Base-by-base conservation (phyloP, 2,113 vertebrate species). In the Callospermophilus lateralis region DNA sequence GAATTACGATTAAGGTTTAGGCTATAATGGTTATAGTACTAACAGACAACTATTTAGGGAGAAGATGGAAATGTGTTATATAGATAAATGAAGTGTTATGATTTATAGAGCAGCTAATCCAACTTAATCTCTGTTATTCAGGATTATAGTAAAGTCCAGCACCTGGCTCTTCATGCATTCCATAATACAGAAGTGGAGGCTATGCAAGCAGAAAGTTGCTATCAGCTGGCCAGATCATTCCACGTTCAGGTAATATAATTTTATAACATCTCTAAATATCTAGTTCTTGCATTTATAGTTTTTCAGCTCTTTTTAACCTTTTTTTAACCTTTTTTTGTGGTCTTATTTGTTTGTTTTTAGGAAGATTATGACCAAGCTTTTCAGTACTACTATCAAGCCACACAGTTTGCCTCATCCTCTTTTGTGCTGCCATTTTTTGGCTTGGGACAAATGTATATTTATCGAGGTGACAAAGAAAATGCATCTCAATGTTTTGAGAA, bases 111-210 rank as follows among this genome's bases (percentile, higher is more conserved):
- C 20, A 95, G 42, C 77, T 92, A 65, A 63, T 32, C 63, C 19
- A 77, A 37, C 19, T 24, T 85, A 34, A 28, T 58, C 88, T 84
- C 93, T 32, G 10, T 63, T 87, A 80, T 90, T 80, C 98, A 99
- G 99, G 99, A 99, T 97, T 99, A 99, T 94, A 99, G 99, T 96
- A 99, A 99, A 99, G 99, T 99, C 26, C 99, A 99, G 93, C 99
- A 99, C 97, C 98, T 99, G 97, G 99, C 99, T 55, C 99, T 99
- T 88, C 99, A 99, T 72, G 99, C 99, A 70, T 99, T 99, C 98
- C 99, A 99, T 97, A 99, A 99, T 97, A 99, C 99, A 0, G 99
- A 99, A 90, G 99, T 99, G 30, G 99, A 99, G 97, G 99, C 99
- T 13, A 99, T 99, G 99, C 99, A 99, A 97, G 99, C 99, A 5